phyloP scores from a whole-genome alignment of 2,888 invertebrate species.

The Hoplodrina blanda region DNA sequence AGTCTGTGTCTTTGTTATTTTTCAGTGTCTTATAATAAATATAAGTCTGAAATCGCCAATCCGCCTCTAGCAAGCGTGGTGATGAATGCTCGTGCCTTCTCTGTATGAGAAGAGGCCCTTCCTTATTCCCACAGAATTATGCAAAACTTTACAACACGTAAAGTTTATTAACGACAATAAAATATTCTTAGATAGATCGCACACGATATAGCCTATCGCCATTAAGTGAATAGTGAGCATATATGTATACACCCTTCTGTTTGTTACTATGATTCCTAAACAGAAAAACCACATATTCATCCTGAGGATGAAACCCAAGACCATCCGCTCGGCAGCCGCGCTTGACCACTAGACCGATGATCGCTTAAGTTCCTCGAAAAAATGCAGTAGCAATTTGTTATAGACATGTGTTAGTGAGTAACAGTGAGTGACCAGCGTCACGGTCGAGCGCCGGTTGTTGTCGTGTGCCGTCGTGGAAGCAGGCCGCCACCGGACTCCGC shows the following conservation, averaged over 20 bases:
- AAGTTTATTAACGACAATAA: not conserved
- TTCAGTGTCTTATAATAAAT: no score
- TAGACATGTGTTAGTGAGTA: slow-evolving; percentile 24
- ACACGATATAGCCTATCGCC: not conserved
- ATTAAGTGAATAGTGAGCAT: not conserved
- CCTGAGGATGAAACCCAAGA: not conserved
- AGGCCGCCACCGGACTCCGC: slow-evolving; percentile 54
- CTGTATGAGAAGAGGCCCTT: no score
- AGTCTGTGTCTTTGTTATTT: no score
- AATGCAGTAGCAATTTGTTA: slow-evolving; percentile 27
- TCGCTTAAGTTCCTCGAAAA: slow-evolving; percentile 16
- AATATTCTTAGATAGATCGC: not conserved
- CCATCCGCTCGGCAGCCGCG: not conserved
- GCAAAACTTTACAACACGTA: not conserved
- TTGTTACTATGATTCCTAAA: slow-evolving; percentile 26
- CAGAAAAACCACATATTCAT: slow-evolving; percentile 23
- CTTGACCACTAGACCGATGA: slow-evolving; percentile 16
- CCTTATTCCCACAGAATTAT: not conserved
- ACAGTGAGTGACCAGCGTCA: slow-evolving; percentile 55
- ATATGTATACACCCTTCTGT: not conserved
- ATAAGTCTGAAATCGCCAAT: no score
- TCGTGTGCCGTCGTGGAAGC: slow-evolving; percentile 53
- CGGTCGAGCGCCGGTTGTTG: slow-evolving; percentile 54
- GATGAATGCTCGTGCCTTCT: no score
- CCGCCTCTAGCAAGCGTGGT: no score